Evolutionary conservation across 2,888 invertebrate species (phyloP).

Genomic region (Choristoneura rosaceana): DNA sequence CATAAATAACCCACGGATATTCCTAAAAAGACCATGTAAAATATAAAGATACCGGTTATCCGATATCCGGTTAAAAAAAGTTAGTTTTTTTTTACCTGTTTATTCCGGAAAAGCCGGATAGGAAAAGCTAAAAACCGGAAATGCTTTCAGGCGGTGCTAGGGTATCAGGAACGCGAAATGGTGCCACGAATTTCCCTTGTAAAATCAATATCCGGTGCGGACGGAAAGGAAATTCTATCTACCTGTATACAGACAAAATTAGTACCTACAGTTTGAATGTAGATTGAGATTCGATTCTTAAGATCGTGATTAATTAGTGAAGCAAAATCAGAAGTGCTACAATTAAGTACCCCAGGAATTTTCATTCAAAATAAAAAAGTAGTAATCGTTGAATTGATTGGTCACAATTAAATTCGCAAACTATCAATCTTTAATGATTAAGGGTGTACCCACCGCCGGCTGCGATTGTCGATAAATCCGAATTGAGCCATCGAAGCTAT

Average conservation of each 20-base stretch:
- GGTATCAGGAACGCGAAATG: conserved; percentile 56
- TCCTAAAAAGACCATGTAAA: not conserved
- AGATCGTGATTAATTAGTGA: not conserved
- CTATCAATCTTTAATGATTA: not conserved
- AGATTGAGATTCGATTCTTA: not conserved
- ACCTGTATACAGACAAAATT: not conserved
- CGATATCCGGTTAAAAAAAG: not conserved
- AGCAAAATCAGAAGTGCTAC: not conserved
- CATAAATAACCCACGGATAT: not conserved
- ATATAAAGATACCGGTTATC: not conserved
- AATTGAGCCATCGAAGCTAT: conserved; percentile 53
- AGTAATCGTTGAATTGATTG: not conserved
- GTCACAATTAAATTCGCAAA: not conserved
- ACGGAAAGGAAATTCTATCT: conserved; percentile 36
- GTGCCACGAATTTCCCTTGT: conserved; percentile 43
- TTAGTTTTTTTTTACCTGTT: conserved; percentile 7
- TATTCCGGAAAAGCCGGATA: conserved; percentile 49
- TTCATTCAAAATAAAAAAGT: not conserved
- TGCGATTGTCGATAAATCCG: conserved; percentile 56
- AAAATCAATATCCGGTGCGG: conserved; percentile 64
- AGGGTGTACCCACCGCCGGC: conserved; percentile 3
- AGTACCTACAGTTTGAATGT: conserved; percentile 1
- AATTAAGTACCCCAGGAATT: not conserved
- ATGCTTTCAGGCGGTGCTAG: conserved; percentile 59
- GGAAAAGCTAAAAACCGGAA: conserved; percentile 61